Evolutionary conservation across 2,797 vertebrate species (phyloP).

Genomic region (Hylomyscus alleni): DNA sequence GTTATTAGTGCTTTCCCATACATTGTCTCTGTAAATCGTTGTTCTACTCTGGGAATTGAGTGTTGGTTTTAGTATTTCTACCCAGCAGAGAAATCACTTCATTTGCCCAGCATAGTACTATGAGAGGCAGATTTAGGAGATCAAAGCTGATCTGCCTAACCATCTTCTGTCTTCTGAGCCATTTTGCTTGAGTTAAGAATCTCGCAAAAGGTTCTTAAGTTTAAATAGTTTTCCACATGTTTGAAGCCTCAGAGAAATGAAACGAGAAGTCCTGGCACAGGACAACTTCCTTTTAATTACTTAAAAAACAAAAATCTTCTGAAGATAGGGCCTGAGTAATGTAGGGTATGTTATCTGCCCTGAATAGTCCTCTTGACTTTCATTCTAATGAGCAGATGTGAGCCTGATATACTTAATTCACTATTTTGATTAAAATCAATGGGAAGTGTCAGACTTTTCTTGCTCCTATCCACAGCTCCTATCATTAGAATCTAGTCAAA

Average conservation of each 20-base stretch:
- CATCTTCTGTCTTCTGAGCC: slow-evolving; percentile 35
- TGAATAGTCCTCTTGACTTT: slow-evolving; percentile 80
- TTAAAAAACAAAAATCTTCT: slow-evolving; percentile 72
- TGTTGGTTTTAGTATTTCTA: slow-evolving; percentile 15
- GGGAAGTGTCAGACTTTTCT: slow-evolving; percentile 69
- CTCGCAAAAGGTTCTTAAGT: slow-evolving; percentile 71
- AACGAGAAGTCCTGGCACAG: slow-evolving; percentile 71
- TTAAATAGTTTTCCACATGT: slow-evolving; percentile 69
- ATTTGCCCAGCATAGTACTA: background rate
- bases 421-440: slow-evolving; percentile 74
- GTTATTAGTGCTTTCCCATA: background rate
- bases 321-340: slow-evolving; percentile 68
- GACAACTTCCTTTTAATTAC: slow-evolving; percentile 77
- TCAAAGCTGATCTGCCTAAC: slow-evolving; percentile 18
- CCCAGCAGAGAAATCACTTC: background rate
- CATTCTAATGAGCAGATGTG: slow-evolving; percentile 79
- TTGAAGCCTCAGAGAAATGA: slow-evolving; percentile 73
- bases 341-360: slow-evolving; percentile 77
- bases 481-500: slow-evolving; percentile 54
- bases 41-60: background rate
- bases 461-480: slow-evolving; percentile 27
- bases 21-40: slow-evolving; percentile 3
- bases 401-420: slow-evolving; percentile 79
- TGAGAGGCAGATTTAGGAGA: slow-evolving; percentile 36
- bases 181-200: slow-evolving; percentile 70